Percentiles rank a stretch among this genome's conserved stretches.
phyloP scores from a whole-genome alignment of 2,113 vertebrate species.

The Leucoraja erinaceus region DNA sequence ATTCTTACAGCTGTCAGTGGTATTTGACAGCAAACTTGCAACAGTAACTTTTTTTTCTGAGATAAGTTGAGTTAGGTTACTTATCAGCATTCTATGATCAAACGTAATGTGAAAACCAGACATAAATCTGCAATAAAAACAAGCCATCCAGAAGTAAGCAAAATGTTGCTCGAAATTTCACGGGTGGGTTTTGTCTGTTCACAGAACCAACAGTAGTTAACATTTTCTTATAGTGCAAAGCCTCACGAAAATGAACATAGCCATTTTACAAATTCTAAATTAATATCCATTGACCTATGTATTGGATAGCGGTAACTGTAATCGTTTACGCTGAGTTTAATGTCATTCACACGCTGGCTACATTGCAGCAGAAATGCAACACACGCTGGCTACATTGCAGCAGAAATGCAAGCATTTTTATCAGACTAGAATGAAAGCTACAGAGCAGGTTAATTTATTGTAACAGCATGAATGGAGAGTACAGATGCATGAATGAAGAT shows the following conservation, averaged over 20 bases:
- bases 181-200: not conserved
- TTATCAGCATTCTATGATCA: not conserved
- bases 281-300: not conserved
- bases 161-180: not conserved
- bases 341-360: not conserved
- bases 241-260: not conserved
- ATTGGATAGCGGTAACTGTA: not conserved
- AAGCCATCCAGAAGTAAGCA: not conserved
- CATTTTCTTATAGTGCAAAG: not conserved
- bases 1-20: not conserved
- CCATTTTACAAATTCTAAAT: not conserved
- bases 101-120: not conserved
- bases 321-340: not conserved
- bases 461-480: not conserved
- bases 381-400: not conserved
- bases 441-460: not conserved
- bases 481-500: not conserved
- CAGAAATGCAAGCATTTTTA: not conserved
- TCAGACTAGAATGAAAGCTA: not conserved
- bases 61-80: slow-evolving; percentile 8
- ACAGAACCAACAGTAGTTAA: not conserved
- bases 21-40: not conserved
- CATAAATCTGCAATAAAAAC: not conserved
- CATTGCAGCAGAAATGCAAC: not conserved
- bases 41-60: not conserved